These are phyloP conservation scores for Protosalanx chinensis DNA, from an alignment of 2,797 vertebrate species.

Conservation along the genomic window DNA sequence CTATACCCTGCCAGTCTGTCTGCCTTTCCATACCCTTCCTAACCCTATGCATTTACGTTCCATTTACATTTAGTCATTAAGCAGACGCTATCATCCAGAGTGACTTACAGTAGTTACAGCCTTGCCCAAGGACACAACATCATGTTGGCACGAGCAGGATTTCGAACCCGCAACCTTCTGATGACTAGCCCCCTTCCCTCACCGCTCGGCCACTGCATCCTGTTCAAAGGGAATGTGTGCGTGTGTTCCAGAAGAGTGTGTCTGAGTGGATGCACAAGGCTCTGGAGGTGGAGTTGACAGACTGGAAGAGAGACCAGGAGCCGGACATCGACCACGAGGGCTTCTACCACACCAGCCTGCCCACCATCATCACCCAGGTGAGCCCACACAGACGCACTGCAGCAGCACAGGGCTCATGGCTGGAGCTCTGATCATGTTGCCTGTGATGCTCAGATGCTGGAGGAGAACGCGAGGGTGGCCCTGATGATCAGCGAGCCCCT, in stretches of 20 bases:
- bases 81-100: no score
- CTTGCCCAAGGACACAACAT: no score
- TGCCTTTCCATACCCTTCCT: no score
- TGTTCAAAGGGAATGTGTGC: neutral
- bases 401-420: neutral
- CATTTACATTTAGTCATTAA: no score
- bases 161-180: no score
- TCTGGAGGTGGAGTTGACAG: slow-evolving; percentile 87
- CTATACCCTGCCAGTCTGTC: no score
- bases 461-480: slow-evolving; percentile 87
- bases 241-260: slow-evolving; percentile 76
- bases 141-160: no score
- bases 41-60: no score
- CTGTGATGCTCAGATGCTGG: slow-evolving; percentile 81
- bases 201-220: neutral
- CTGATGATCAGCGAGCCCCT: slow-evolving; percentile 80
- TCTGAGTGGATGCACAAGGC: slow-evolving; percentile 93
- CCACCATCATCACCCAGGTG: slow-evolving; percentile 90
- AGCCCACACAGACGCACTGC: neutral
- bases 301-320: slow-evolving; percentile 89
- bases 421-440: neutral
- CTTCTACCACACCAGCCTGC: slow-evolving; percentile 89
- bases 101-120: no score
- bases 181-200: no score
- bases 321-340: slow-evolving; percentile 89